Evolutionary conservation across 1,140 invertebrate genomes (phyloP), one percentile per base, ranked within the genome.

Genomic region (Meloidogyne floridensis): DNA sequence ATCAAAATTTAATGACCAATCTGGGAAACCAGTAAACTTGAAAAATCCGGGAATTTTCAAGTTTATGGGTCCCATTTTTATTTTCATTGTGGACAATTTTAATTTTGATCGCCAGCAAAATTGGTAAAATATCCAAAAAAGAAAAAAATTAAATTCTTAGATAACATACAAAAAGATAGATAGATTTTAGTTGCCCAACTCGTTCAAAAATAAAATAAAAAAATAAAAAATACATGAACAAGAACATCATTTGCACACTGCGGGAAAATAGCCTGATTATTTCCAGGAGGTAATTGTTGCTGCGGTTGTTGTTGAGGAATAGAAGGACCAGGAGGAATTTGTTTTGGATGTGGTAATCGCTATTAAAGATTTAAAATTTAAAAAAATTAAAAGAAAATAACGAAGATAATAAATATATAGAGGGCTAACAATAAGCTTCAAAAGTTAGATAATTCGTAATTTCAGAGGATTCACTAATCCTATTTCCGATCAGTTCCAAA

Each of bases 221-320:
- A 15, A 15, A 15, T 47, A 15, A 51, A 32, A 47, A 75, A 75
- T 32, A 5, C 75, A 13, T 77, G 47, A 43, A 69, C 42, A 15
- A 77, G 51, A 42, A 77, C 75, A 43, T 77, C 75, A 56, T 77
- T 77, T 56, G 75, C 75, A 56, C 75, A 77, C 5, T 77, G 56
- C 8, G 75, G 75, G n/a, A 77, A 77, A 2, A n/a, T 69, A 42
- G 53, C 53, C 47, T 4, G 47, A 4, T 47, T 47, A 47, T 47
- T 47, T 1, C 47, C 47, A 6, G 47, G 47, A 1, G 47, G 47
- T 6, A 47, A 4, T 65, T 65, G 59, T n/a, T 65, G 56, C 15
- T 1, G 3, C 15, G 13, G 56, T 13, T 59, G 59, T 6, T 65
- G 59, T 65, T 11, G 59, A 65, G 15, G 15, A n/a, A n/a, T 15